Percentiles rank a stretch among this genome's conserved stretches.
Conservation (phyloP, 2,888 invertebrate species). For the Eulithis testata region DNA sequence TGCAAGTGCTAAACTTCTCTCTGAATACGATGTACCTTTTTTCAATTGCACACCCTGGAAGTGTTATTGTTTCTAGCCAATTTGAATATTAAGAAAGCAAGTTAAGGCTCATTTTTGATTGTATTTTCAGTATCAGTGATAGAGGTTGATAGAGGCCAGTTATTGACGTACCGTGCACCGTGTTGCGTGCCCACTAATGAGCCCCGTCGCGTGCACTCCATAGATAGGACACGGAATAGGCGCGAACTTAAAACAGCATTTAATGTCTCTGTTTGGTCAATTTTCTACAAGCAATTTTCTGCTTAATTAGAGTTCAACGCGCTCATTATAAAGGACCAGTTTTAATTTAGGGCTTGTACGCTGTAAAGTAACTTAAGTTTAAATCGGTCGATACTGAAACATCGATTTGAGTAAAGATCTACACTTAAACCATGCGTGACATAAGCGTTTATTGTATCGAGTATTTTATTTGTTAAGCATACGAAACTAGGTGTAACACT, state of each 20-base stretch:
- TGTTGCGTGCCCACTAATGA: constrained; percentile 79
- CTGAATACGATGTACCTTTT: not conserved
- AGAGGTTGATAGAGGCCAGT: constrained; percentile 42
- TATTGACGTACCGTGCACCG: constrained; percentile 42
- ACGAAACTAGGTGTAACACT: no score
- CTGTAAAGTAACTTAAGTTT: no score
- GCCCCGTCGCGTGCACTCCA: constrained; percentile 77
- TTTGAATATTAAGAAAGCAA: constrained; percentile 24
- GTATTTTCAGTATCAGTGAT: not conserved
- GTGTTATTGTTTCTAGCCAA: not conserved
- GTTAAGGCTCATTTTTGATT: constrained; percentile 11
- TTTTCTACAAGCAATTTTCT: constrained; percentile 22
- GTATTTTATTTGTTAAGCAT: no score
- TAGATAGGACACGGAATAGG: constrained; percentile 72
- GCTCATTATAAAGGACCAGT: not conserved
- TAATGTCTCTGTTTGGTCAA: constrained; percentile 41
- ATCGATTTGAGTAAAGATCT: no score
- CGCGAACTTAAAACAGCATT: constrained; percentile 42
- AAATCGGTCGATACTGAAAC: no score
- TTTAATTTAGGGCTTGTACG: not conserved
- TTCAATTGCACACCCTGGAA: not conserved
- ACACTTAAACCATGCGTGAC: no score
- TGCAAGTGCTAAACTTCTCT: not conserved
- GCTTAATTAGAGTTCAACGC: constrained; percentile 20
- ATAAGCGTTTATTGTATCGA: no score